Conservation (phyloP, 2,888 invertebrate genomes). For the Cheilosia vernalis region DNA sequence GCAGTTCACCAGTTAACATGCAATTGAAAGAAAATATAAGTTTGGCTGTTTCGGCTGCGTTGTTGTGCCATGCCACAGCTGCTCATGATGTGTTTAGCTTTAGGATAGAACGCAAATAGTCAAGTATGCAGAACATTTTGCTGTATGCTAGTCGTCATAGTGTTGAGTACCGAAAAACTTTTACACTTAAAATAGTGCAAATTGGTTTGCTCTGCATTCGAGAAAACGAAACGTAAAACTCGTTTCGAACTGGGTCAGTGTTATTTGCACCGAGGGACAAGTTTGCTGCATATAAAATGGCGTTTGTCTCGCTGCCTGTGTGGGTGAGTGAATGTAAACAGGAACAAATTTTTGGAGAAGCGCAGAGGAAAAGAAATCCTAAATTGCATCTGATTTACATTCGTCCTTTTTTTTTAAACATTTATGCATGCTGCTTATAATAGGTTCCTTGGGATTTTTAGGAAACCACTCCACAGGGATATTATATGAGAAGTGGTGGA, state of each 20-base stretch:
- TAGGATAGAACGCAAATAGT: constrained; percentile 28
- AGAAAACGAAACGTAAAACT: constrained; percentile 54
- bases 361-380: constrained; percentile 3
- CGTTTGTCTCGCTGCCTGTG: not conserved
- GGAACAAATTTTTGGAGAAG: not conserved
- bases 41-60: constrained; percentile 8
- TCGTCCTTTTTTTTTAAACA: constrained; percentile 16
- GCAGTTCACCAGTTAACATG: constrained; percentile 55
- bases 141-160: not conserved
- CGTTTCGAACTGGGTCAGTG: constrained; percentile 70
- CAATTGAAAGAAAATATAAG: constrained; percentile 68
- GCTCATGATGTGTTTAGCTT: constrained; percentile 43
- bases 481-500: not conserved
- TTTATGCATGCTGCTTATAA: constrained; percentile 29
- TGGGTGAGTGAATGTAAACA: not conserved
- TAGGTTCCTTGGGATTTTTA: constrained; percentile 32
- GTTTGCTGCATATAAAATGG: constrained; percentile 38
- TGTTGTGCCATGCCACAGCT: constrained; percentile 4
- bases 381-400: constrained; percentile 62
- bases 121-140: constrained; percentile 3
- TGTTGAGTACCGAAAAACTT: constrained; percentile 46
- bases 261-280: constrained; percentile 71
- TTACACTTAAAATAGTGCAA: constrained; percentile 68
- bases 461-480: constrained; percentile 21
- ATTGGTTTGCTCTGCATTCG: constrained; percentile 72